Conservation (phyloP, 1,140 invertebrate genomes). For the Andricus grossulariae region DNA sequence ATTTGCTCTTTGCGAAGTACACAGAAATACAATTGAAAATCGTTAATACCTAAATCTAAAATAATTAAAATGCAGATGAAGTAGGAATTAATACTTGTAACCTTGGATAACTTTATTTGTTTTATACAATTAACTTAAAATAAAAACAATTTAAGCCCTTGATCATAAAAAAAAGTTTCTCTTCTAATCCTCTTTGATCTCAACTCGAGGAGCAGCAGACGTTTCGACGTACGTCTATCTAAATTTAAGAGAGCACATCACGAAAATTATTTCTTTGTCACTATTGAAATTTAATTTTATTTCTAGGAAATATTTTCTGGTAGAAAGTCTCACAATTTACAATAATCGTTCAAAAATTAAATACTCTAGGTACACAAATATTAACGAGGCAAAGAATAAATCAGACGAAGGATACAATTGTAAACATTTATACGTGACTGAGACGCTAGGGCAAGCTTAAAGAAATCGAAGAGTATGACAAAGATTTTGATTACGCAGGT, state of each 20-base stretch:
- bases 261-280: background rate
- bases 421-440: conserved; percentile 11
- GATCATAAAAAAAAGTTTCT: background rate
- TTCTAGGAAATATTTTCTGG: background rate
- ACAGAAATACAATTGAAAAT: too few relatives aligned
- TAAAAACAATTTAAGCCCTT: background rate
- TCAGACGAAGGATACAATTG: background rate
- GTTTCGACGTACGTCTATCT: background rate
- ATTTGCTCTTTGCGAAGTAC: too few relatives aligned
- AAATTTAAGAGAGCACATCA: background rate
- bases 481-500: conserved; percentile 34
- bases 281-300: background rate
- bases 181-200: conserved; percentile 15
- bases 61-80: too few relatives aligned
- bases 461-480: conserved; percentile 31
- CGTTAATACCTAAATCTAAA: too few relatives aligned
- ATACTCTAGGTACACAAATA: background rate
- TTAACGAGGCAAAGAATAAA: background rate
- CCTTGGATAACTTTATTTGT: too few relatives aligned
- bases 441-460: conserved; percentile 30
- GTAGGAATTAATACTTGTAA: too few relatives aligned
- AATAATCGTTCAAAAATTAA: background rate
- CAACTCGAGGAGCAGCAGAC: background rate
- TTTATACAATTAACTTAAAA: background rate
- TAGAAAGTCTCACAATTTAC: background rate